Evolutionary conservation across 2,888 invertebrate species (phyloP), one percentile per base, ranked within the genome.

Genomic region (Dicranocentrus wangi): DNA sequence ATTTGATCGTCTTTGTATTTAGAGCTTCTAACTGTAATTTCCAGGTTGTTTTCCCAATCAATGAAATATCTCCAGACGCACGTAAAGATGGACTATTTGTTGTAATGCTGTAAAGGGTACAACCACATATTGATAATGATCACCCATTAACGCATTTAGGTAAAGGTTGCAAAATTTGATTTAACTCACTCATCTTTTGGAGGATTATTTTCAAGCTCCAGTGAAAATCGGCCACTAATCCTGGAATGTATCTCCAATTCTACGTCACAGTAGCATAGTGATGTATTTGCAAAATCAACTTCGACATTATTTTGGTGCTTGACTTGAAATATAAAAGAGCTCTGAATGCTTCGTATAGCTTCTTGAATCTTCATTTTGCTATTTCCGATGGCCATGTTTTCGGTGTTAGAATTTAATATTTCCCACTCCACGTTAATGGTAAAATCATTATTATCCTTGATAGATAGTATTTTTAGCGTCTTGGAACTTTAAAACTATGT

Each of bases 11-110:
- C 72, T 82, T 17, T 17, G 63, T 78, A 32, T 79, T 32, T 28
- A 77, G 39, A 39, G 80, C 76, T 15, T 60, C 55, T 1, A 80
- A 39, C 21, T 84, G 55, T 19, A 86, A 61, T 21, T 39, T 72
- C 85, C 85, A 85, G 23, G 71, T 82, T 19, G 84, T 85, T 81
- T 85, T 82, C 5, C 86, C 86, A 1, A 78, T 42, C 21, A 85
- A 76, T 51, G 73, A 83, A 21, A 85, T 71, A 47, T 85, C 82
- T 25, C 82, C 82, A 1, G 77, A 82, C 1, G 77, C 72, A 8
- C 72, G 58, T 10, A 51, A 25, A 0, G 72, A 72, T 15, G 82
- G 82, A 43, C 82, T 77, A 21, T 60, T 73, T n/a, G 68, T 42
- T 13, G 78, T 77, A 60, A 77, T 60, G 32, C 73, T 78, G 43